A percentile compares a stretch with the other conserved stretches of the same genome.
Conservation (phyloP, 2,113 vertebrate species). For the Psammodynastes pulverulentus region DNA sequence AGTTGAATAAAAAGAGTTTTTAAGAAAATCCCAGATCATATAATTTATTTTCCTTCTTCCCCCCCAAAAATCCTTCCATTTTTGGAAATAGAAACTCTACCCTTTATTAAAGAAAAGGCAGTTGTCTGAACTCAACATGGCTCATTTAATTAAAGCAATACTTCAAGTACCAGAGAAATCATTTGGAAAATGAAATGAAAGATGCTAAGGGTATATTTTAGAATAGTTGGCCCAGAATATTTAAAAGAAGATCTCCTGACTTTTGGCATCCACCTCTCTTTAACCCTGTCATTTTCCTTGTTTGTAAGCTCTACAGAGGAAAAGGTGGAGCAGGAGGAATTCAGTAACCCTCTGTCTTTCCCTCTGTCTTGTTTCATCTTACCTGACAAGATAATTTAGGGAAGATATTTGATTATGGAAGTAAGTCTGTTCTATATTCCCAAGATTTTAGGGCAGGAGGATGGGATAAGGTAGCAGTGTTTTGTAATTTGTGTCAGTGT, state of each 20-base stretch:
- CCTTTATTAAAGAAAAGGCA: constrained; percentile 29
- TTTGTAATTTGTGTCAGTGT: background rate
- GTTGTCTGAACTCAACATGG: background rate
- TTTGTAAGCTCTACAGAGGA: background rate
- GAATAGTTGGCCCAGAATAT: background rate
- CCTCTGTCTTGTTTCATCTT: background rate
- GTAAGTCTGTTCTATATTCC: background rate
- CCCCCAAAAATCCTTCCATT: background rate
- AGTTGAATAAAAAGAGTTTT: background rate
- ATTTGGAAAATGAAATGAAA: constrained; percentile 15
- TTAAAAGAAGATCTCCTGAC: background rate
- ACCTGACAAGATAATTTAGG: background rate
- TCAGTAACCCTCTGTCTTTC: background rate
- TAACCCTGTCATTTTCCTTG: background rate
- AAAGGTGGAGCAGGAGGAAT: background rate
- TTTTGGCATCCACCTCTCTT: background rate
- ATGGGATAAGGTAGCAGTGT: background rate
- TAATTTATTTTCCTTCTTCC: background rate
- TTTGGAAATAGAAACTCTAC: constrained; percentile 7
- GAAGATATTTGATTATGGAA: background rate
- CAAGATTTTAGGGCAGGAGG: background rate
- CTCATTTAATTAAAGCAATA: constrained; percentile 7
- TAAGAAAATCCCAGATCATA: background rate
- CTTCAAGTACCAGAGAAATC: background rate
- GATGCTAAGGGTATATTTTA: background rate